phyloP scores from a whole-genome alignment of 2,888 invertebrate species.

The Cosmopolites sordidus region DNA sequence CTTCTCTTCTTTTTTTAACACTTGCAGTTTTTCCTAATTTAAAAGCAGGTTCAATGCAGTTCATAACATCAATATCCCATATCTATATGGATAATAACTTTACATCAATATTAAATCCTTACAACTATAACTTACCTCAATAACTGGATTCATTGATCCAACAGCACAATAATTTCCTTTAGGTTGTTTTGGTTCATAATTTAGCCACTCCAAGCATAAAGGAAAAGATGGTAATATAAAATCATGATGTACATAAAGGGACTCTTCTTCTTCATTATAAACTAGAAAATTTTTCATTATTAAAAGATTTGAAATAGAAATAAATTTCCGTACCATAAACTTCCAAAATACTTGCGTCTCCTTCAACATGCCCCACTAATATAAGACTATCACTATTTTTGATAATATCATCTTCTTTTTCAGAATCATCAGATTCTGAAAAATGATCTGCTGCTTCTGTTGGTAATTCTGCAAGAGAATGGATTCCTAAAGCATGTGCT shows the following conservation, averaged over 20 bases:
- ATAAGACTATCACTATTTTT: constrained; percentile 86
- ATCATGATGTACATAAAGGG: constrained; percentile 93
- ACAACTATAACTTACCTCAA: constrained; percentile 58
- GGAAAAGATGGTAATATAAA: constrained; percentile 85
- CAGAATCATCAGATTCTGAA: constrained; percentile 61
- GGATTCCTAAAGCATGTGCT: constrained; percentile 53
- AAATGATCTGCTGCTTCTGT: constrained; percentile 48
- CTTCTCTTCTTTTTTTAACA: constrained; percentile 54
- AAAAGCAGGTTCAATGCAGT: constrained; percentile 83
- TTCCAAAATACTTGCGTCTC: constrained; percentile 82
- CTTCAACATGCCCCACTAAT: constrained; percentile 79
- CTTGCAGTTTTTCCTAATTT: constrained; percentile 51
- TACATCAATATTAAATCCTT: not conserved
- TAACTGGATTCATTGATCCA: constrained; percentile 87
- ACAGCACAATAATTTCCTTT: constrained; percentile 85
- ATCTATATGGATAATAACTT: constrained; percentile 6
- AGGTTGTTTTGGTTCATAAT: constrained; percentile 75
- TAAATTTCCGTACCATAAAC: constrained; percentile 64
- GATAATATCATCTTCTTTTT: constrained; percentile 87
- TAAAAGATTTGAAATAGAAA: not conserved
- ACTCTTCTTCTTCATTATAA: constrained; percentile 83
- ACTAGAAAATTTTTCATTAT: constrained; percentile 54
- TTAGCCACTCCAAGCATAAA: constrained; percentile 88
- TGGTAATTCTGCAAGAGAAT: constrained; percentile 55
- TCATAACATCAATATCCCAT: constrained; percentile 96